Evolutionary conservation across 2,888 invertebrate genomes (phyloP), one percentile per base, ranked within the genome.

Genomic region (Lasiommata megera): DNA sequence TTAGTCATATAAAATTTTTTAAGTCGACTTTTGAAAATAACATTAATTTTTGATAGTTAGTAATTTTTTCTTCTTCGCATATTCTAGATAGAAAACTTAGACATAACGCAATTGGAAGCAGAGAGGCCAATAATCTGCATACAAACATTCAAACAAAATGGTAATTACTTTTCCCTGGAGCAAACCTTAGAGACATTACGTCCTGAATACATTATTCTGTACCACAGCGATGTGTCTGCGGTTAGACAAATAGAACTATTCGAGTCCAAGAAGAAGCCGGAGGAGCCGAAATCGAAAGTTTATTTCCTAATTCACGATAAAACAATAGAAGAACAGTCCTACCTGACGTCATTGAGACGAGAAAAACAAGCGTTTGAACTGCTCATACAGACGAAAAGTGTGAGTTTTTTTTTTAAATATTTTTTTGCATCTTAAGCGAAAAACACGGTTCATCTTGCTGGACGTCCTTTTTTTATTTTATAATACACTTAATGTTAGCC

Each of bases 321-420:
- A 61, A 99, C 99, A 6, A 97, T 98, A 0, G 99, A 99, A 85
- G 99, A 99, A 82, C 99, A 99, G 86, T 94, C 96, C 1, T 99
- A 98, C 83, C 92, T 99, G 34, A 98, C 98, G 0, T 93, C 96
- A 0, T 87, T 99, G 56, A 93, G 97, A 64, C 93, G 96, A 62
- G 99, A 99, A 83, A 99, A 99, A 79, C 94, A 96, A 74, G 96
- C 99, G 0, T 99, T 99, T 82, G 98, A 99, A 76, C 92, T 93
- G 68, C 92, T 99, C 38, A 98, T 99, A 68, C 94, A 95, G 76
- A 96, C 97, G 28, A 99, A 99, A 92, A 95, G 96, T 71, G 98
- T 97, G 86, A 92, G 93, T 71, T 9, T 37, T 14, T 18, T 17
- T 16, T 44, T 34, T 51, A 41, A 12, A 17, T 12, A n/a, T 23